Conservation (phyloP, 2,113 vertebrate species). For the Seriola dumerili region DNA sequence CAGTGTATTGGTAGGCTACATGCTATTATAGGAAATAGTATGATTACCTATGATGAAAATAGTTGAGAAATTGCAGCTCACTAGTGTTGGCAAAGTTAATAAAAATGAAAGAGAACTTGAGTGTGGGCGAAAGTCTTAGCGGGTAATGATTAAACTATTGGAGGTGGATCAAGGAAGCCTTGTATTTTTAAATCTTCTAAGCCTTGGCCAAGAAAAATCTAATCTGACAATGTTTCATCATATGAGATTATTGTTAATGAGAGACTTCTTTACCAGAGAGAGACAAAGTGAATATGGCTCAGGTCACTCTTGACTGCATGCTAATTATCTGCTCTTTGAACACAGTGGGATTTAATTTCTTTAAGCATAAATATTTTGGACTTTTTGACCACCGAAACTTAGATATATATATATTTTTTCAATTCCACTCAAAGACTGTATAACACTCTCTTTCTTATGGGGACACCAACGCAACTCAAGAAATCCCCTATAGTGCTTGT, state of each 20-base stretch:
- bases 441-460: constrained; percentile 5
- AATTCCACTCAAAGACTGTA: neutral
- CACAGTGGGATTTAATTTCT: constrained; percentile 1
- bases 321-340: constrained; percentile 18
- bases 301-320: neutral
- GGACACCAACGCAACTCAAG: neutral
- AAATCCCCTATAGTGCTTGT: neutral
- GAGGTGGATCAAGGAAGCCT: constrained; percentile 30
- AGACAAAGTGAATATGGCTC: constrained; percentile 5
- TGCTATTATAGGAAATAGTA: no score
- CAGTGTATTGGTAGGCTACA: no score
- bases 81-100: constrained; percentile 1
- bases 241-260: constrained; percentile 38
- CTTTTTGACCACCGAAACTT: neutral
- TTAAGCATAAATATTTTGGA: constrained; percentile 4
- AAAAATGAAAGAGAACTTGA: constrained; percentile 22
- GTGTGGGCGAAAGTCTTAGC: constrained; percentile 12
- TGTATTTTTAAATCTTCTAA: neutral
- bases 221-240: constrained; percentile 25
- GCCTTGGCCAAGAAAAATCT: constrained; percentile 24
- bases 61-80: constrained; percentile 4
- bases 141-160: constrained; percentile 40
- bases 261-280: constrained; percentile 10
- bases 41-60: no score
- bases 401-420: neutral